These are phyloP conservation scores for Danionella cerebrum DNA, from an alignment of 2,113 vertebrate genomes.

Conservation along the genomic window DNA sequence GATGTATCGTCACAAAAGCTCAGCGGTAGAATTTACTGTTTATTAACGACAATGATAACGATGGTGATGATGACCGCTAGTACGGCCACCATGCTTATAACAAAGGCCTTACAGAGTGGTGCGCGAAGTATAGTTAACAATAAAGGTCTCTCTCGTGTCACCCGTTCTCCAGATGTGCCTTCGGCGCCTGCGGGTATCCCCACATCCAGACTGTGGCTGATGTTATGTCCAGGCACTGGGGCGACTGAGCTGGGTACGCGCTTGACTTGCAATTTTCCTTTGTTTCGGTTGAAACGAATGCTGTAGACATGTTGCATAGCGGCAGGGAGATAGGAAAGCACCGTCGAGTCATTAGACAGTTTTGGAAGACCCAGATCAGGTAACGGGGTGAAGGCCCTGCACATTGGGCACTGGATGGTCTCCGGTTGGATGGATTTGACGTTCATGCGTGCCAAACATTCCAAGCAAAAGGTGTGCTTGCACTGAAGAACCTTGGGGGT, in stretches of 20 bases:
- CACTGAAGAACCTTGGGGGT: constrained; percentile 72
- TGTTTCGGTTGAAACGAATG: constrained; percentile 63
- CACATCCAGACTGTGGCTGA: constrained; percentile 54
- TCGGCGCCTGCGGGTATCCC: constrained; percentile 40
- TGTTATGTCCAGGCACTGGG: background rate
- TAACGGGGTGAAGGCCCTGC: constrained; percentile 57
- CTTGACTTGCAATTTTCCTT: constrained; percentile 65
- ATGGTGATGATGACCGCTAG: constrained; percentile 47
- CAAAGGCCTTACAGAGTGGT: constrained; percentile 22
- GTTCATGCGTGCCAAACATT: constrained; percentile 72
- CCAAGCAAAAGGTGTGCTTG: constrained; percentile 72
- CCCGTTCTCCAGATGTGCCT: fast-evolving
- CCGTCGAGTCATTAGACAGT: constrained; percentile 52
- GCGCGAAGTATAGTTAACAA: constrained; percentile 37
- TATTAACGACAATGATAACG: constrained; percentile 39
- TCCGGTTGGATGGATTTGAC: constrained; percentile 59
- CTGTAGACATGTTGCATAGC: constrained; percentile 71
- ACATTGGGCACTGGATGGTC: constrained; percentile 68
- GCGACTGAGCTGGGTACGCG: constrained; percentile 33
- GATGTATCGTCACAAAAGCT: too few species aligned
- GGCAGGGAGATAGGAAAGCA: constrained; percentile 63
- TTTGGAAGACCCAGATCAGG: constrained; percentile 62
- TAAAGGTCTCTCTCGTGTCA: background rate
- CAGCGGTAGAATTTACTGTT: too few species aligned
- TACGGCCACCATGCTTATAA: constrained; percentile 42